Evolutionary conservation across 2,113 vertebrate genomes (phyloP).

Genomic region (Cottus gobio): DNA sequence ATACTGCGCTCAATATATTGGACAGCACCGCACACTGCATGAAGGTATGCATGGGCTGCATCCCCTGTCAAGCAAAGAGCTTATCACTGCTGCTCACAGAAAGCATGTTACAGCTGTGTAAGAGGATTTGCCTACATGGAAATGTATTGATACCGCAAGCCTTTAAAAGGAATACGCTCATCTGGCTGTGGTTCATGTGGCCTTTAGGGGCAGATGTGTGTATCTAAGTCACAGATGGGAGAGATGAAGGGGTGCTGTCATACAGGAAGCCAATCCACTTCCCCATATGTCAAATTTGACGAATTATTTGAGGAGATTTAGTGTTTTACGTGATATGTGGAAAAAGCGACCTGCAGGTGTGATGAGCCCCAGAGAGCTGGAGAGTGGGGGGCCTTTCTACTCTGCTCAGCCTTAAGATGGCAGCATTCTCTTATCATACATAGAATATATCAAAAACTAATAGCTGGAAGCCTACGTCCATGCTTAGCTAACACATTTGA

Average conservation of each 20-base stretch:
- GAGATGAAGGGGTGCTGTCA: conserved; percentile 1
- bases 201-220: conserved; percentile 22
- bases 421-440: conserved; percentile 62
- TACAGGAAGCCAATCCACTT: background rate
- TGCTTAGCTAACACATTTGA: conserved; percentile 27
- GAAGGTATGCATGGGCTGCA: conserved; percentile 2
- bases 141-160: conserved; percentile 71
- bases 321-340: background rate
- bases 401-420: conserved; percentile 76
- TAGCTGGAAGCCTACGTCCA: conserved; percentile 12
- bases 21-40: background rate
- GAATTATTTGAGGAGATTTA: background rate
- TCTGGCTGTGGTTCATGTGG: conserved; percentile 22
- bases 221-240: conserved; percentile 29
- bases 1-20: background rate
- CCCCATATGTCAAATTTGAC: background rate
- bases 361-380: conserved; percentile 13
- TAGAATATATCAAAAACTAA: conserved; percentile 5
- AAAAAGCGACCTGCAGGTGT: conserved; percentile 52
- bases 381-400: conserved; percentile 32
- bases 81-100: conserved; percentile 29
- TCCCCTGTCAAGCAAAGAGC: conserved; percentile 38
- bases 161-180: conserved; percentile 59
- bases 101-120: conserved; percentile 42
- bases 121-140: conserved; percentile 69